These are phyloP conservation scores for Panagrolaimus sp. DNA, from an alignment of 1,140 invertebrate species.

Conservation along the genomic window DNA sequence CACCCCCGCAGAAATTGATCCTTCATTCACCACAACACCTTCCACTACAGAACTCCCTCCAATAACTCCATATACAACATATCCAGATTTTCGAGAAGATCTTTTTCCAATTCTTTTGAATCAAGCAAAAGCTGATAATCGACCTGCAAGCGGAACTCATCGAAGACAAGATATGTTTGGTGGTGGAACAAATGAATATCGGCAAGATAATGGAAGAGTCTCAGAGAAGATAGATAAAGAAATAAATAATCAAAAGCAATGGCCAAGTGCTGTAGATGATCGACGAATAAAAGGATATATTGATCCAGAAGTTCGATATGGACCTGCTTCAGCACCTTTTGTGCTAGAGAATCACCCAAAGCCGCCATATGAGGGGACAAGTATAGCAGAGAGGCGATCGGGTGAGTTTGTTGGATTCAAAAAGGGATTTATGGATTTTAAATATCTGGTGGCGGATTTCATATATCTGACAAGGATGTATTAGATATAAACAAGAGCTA, in stretches of 20 bases:
- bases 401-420: too few relatives aligned
- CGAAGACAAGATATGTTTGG: not conserved
- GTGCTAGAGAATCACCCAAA: not conserved
- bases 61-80: not conserved
- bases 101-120: conserved; percentile 3
- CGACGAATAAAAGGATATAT: not conserved
- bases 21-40: not conserved
- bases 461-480: too few relatives aligned
- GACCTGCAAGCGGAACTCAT: not conserved
- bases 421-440: too few relatives aligned
- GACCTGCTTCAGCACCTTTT: not conserved
- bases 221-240: not conserved
- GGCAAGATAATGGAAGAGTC: not conserved
- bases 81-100: not conserved
- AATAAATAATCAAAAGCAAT: conserved; percentile 9
- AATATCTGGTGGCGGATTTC: too few relatives aligned
- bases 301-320: not conserved
- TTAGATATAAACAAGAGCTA: too few relatives aligned
- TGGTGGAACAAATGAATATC: not conserved
- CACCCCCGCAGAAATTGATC: not conserved
- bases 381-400: not conserved
- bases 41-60: not conserved
- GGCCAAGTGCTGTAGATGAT: conserved; percentile 10
- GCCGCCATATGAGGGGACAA: not conserved
- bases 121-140: not conserved